Percentiles rank a stretch among this genome's conserved stretches.
These are phyloP conservation scores for Cochlearius cochlearius DNA, from an alignment of 2,113 vertebrate genomes.

Conservation along the genomic window DNA sequence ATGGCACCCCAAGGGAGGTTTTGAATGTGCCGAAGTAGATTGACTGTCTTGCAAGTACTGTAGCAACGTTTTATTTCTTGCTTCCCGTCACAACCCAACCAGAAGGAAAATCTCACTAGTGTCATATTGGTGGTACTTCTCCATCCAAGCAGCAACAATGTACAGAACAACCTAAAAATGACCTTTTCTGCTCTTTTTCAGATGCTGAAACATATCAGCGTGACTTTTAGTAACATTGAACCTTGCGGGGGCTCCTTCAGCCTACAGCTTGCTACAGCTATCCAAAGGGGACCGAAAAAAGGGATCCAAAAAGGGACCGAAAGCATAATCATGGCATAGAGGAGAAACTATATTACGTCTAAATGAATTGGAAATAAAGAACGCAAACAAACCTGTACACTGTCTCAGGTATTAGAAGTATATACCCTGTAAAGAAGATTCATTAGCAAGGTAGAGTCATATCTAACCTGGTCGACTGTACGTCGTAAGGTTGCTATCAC, in stretches of 20 bases:
- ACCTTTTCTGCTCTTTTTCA: neutral
- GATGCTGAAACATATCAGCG: neutral
- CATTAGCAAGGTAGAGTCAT: slow-evolving; percentile 35
- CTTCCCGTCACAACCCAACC: neutral
- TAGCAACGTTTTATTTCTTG: neutral
- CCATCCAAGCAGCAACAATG: neutral
- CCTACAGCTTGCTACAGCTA: neutral
- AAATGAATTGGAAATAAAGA: neutral
- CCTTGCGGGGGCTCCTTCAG: neutral
- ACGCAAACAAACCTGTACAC: neutral
- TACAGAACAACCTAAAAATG: neutral
- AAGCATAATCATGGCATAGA: neutral
- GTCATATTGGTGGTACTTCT: neutral
- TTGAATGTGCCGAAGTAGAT: neutral
- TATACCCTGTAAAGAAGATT: neutral
- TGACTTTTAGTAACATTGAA: neutral
- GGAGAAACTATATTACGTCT: neutral
- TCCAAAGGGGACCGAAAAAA: neutral
- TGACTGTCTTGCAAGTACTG: neutral
- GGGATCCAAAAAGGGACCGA: neutral
- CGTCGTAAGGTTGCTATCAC: slow-evolving; percentile 93
- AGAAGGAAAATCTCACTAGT: neutral
- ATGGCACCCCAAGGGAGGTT: neutral
- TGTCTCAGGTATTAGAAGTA: neutral
- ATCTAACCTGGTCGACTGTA: slow-evolving; percentile 96